Evolutionary conservation across 2,888 invertebrate genomes (phyloP).

Genomic region (Drepanosiphum platanoidis): DNA sequence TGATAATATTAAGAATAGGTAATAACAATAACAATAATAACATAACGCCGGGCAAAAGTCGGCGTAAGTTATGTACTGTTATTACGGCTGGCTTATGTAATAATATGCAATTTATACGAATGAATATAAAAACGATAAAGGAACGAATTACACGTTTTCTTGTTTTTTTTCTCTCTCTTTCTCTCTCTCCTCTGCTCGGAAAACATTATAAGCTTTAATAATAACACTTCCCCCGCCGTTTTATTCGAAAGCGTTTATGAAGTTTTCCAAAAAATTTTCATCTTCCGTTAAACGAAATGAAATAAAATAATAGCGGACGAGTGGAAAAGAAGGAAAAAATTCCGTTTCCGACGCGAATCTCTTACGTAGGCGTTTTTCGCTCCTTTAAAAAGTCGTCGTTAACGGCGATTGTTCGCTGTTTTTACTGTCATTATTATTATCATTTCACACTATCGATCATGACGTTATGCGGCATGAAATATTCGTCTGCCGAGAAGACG

Average conservation of each 20-base stretch:
- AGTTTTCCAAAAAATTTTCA: slow-evolving; percentile 20
- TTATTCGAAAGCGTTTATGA: slow-evolving; percentile 12
- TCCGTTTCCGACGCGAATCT: background rate
- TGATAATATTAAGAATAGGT: too few species aligned
- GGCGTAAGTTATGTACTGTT: slow-evolving; percentile 8
- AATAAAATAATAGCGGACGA: background rate
- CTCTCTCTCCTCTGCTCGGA: background rate
- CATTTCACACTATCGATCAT: background rate
- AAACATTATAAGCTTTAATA: slow-evolving; percentile 8
- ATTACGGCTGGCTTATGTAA: slow-evolving; percentile 7
- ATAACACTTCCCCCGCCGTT: slow-evolving; percentile 19
- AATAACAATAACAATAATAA: background rate
- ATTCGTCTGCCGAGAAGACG: background rate
- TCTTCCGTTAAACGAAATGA: background rate
- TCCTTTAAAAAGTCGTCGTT: background rate
- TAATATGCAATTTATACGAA: slow-evolving; percentile 26
- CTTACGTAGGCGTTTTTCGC: background rate
- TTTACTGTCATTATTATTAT: background rate
- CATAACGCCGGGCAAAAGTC: slow-evolving; percentile 4
- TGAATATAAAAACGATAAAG: slow-evolving; percentile 31
- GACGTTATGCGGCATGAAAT: slow-evolving; percentile 8
- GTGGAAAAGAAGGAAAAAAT: background rate
- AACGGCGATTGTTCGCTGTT: too few species aligned
- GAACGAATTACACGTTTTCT: background rate
- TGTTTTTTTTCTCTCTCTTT: background rate